phyloP scores from a whole-genome alignment of 2,888 invertebrate genomes.

The Drosophila anomelani region DNA sequence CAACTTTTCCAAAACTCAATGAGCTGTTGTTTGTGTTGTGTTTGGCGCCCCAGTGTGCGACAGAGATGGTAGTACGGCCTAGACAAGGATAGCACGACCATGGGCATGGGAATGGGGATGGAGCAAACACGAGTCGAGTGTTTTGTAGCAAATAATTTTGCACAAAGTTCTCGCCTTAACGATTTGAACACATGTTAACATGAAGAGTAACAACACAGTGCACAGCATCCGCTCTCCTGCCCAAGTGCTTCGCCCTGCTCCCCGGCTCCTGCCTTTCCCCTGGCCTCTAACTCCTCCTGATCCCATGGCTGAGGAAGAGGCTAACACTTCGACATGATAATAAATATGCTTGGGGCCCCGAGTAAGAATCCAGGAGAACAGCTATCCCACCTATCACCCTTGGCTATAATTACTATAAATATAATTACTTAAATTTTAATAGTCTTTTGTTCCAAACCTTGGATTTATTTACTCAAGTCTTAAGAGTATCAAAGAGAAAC shows the following conservation, averaged over 20 bases:
- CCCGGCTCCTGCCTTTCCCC: neutral
- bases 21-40: slow-evolving; percentile 78
- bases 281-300: neutral
- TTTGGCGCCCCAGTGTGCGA: slow-evolving; percentile 54
- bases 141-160: slow-evolving; percentile 79
- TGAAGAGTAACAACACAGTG: slow-evolving; percentile 76
- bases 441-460: too few relatives aligned
- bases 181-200: slow-evolving; percentile 78
- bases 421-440: neutral
- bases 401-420: neutral
- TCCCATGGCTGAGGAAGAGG: slow-evolving; percentile 34
- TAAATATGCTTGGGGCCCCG: slow-evolving; percentile 61
- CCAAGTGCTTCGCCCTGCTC: neutral
- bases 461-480: too few relatives aligned
- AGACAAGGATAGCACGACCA: neutral
- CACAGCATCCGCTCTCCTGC: slow-evolving; percentile 47
- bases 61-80: slow-evolving; percentile 3
- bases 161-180: slow-evolving; percentile 79
- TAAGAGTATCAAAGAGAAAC: too few relatives aligned
- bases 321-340: slow-evolving; percentile 78
- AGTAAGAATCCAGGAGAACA: slow-evolving; percentile 8
- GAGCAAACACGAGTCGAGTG: slow-evolving; percentile 77
- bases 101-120: too few relatives aligned
- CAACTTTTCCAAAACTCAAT: slow-evolving; percentile 79
- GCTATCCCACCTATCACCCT: too few relatives aligned